Percentiles rank a stretch among this genome's conserved stretches.
phyloP scores from a whole-genome alignment of 2,888 invertebrate genomes.

The Hirtodrosophila confusa region DNA sequence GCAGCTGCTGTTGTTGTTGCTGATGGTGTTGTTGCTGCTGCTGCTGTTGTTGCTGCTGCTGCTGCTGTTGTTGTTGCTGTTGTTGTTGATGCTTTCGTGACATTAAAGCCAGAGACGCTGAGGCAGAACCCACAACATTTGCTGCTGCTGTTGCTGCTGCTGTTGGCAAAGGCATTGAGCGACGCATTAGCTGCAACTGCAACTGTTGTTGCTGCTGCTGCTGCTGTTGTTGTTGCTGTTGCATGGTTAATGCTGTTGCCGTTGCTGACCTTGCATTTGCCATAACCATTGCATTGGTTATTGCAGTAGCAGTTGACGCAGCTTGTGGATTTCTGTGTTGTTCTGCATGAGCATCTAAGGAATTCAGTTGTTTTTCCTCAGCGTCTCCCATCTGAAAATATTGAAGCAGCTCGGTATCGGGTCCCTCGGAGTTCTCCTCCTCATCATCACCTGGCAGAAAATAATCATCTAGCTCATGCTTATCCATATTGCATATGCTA shows the following conservation, averaged over 20 bases:
- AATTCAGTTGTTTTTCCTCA: constrained; percentile 84
- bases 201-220: constrained; percentile 43
- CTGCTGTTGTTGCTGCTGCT: constrained; percentile 59
- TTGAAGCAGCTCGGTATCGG: constrained; percentile 93
- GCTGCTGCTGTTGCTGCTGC: constrained; percentile 43
- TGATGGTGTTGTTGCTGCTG: constrained; percentile 60
- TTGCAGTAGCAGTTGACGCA: constrained; percentile 41
- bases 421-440: constrained; percentile 90
- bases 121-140: constrained; percentile 83
- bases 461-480: constrained; percentile 92
- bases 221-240: constrained; percentile 44
- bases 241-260: constrained; percentile 20
- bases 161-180: constrained; percentile 42
- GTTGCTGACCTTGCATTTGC: constrained; percentile 34
- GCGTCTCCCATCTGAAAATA: constrained; percentile 88
- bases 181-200: constrained; percentile 44
- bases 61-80: constrained; percentile 55
- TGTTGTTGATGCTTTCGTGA: constrained; percentile 83
- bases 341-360: constrained; percentile 81
- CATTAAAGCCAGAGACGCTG: constrained; percentile 84
- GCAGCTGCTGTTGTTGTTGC: constrained; percentile 46
- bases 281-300: constrained; percentile 36
- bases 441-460: constrained; percentile 84
- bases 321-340: constrained; percentile 79
- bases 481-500: constrained; percentile 91